Conservation (phyloP, 2,113 vertebrate species). For the Scalopus aquaticus region DNA sequence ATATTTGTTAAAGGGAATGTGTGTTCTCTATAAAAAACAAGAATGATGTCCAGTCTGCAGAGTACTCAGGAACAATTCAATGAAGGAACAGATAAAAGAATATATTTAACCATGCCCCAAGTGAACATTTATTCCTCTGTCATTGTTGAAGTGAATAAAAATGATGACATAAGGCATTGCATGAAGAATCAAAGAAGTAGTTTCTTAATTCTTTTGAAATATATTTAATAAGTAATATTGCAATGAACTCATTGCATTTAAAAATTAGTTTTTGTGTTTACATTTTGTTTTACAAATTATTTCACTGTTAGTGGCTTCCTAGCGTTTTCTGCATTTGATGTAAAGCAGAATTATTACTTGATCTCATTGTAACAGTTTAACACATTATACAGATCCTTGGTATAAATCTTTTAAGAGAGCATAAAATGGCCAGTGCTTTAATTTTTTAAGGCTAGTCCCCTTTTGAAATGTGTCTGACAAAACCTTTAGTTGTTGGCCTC, state of each 20-base stretch:
- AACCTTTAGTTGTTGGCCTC: constrained; percentile 51
- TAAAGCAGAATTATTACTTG: not conserved
- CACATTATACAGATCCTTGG: not conserved
- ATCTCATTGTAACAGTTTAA: not conserved
- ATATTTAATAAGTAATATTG: not conserved
- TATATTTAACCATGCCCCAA: not conserved
- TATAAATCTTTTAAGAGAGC: constrained; percentile 12
- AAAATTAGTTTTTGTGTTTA: not conserved
- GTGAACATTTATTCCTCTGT: not conserved
- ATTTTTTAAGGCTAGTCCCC: constrained; percentile 20
- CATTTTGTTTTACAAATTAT: constrained; percentile 3
- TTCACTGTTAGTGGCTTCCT: not conserved
- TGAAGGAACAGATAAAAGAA: not conserved
- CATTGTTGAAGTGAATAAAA: constrained; percentile 17
- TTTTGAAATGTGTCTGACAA: constrained; percentile 52
- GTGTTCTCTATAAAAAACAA: not conserved
- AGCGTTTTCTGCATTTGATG: not conserved
- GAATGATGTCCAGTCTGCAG: not conserved
- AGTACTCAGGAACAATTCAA: not conserved
- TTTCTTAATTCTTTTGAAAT: not conserved
- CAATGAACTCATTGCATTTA: constrained; percentile 1
- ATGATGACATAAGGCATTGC: not conserved
- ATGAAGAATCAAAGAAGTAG: constrained; percentile 30
- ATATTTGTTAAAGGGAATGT: constrained; percentile 2
- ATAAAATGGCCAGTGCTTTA: not conserved